phyloP scores from a whole-genome alignment of 2,113 vertebrate genomes.

The Pongo abelii region DNA sequence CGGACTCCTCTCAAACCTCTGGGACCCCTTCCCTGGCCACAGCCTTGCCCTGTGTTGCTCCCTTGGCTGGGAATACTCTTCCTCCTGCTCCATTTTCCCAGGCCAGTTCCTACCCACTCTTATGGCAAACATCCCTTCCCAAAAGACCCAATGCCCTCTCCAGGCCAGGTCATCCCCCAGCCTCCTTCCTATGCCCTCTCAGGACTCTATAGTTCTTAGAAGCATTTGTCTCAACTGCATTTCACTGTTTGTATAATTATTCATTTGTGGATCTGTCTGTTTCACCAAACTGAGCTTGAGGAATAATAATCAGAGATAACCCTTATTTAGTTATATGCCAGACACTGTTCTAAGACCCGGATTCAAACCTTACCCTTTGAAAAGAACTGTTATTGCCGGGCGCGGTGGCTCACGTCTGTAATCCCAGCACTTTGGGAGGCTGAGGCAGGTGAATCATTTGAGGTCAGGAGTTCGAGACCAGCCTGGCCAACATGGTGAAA shows the following conservation, averaged over 20 bases:
- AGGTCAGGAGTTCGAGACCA: too few relatives aligned
- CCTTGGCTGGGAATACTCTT: neutral
- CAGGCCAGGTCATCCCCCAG: neutral
- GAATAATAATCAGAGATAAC: neutral
- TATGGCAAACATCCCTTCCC: neutral
- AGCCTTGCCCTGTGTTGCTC: neutral
- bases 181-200: neutral
- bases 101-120: neutral
- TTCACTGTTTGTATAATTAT: neutral
- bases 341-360: neutral
- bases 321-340: neutral
- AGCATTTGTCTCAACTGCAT: neutral
- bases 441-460: too few relatives aligned
- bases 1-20: neutral
- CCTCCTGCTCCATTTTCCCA: neutral
- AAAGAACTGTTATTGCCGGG: neutral
- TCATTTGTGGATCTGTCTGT: neutral
- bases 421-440: too few relatives aligned
- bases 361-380: neutral
- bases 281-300: neutral
- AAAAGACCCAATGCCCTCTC: accelerated
- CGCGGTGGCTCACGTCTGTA: too few relatives aligned
- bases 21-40: neutral
- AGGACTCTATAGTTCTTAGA: neutral
- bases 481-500: too few relatives aligned